Percentiles rank a stretch among this genome's conserved stretches.
phyloP scores from a whole-genome alignment of 2,113 vertebrate species.

The Bettongia penicillata region DNA sequence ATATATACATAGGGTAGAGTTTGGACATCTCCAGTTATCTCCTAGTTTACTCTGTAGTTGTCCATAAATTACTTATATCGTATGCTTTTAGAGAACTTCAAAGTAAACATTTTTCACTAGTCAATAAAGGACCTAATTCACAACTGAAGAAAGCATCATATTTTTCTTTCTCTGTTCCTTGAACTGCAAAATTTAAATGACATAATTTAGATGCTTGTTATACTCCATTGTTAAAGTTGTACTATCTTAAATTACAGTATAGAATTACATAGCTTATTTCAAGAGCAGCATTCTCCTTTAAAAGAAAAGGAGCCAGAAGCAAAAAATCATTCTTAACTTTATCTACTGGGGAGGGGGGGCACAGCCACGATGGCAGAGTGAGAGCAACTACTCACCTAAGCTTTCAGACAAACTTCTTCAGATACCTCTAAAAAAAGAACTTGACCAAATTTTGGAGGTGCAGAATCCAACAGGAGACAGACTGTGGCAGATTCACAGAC shows the following conservation, averaged over 20 bases:
- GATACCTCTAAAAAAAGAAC: no score
- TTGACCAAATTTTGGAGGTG: no score
- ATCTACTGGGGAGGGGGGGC: no score
- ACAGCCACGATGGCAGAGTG: no score
- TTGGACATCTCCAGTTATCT: background rate
- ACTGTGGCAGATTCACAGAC: no score
- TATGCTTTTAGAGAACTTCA: slow-evolving; percentile 43
- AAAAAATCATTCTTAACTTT: background rate
- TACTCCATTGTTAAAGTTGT: background rate
- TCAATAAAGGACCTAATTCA: slow-evolving; percentile 42
- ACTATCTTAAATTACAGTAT: slow-evolving; percentile 32
- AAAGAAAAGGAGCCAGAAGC: background rate
- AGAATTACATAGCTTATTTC: slow-evolving; percentile 8
- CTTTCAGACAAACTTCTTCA: no score
- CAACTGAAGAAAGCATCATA: slow-evolving; percentile 3
- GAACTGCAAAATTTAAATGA: slow-evolving; percentile 47
- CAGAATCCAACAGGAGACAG: no score
- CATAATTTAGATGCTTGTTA: slow-evolving; percentile 27
- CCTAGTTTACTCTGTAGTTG: slow-evolving; percentile 35
- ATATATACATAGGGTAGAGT: background rate
- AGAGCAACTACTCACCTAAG: no score
- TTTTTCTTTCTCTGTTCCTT: slow-evolving; percentile 14
- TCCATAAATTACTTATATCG: slow-evolving; percentile 37
- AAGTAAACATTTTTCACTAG: slow-evolving; percentile 40
- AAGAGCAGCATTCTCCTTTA: slow-evolving; percentile 3